Evolutionary conservation across 2,113 vertebrate genomes (phyloP), one percentile per base, ranked within the genome.

Genomic region (Saimiri boliviensis): DNA sequence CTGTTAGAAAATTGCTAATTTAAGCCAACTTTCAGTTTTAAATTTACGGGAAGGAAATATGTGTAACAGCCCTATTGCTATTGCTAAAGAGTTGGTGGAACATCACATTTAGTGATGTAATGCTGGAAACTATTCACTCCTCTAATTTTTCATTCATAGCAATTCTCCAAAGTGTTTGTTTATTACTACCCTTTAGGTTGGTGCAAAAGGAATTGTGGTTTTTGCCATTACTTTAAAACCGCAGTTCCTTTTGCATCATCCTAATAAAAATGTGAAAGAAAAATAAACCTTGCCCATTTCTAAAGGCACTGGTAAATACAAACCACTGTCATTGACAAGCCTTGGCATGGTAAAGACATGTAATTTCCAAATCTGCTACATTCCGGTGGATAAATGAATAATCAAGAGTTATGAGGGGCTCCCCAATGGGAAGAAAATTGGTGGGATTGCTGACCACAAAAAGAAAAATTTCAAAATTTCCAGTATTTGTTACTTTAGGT

Each of bases 401-500:
- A 47, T 70, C 32, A 52, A 60, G 66, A 95, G 14, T 91, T 54
- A 30, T 66, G n/a, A 47, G 23, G 93, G 47, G 30, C 60, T 91
- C 54, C 58, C 54, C 5, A 58, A 0, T 20, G 6, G 76, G 66
- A 96, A 96, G 47, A 91, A 87, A 82, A 82, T 14, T 60, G 5
- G 47, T 81, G 47, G 14, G 21, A 79, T 94, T 93, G 85, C 58
- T 96, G 70, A 94, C 94, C 93, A 92, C 79, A 80, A 27, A 40
- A 63, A 96, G 80, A 54, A 71, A 98, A 95, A 92, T 90, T 79
- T 92, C 1, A 89, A 95, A 89, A 13, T 37, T 97, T 97, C 84
- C 35, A 40, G 16, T 96, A 95, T 80, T 86, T 88, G 25, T 5
- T 89, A 80, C 42, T 86, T 96, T 93, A 70, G 85, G 63, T 45